Conservation (phyloP, 2,113 vertebrate species). For the Takifugu bimaculatus region DNA sequence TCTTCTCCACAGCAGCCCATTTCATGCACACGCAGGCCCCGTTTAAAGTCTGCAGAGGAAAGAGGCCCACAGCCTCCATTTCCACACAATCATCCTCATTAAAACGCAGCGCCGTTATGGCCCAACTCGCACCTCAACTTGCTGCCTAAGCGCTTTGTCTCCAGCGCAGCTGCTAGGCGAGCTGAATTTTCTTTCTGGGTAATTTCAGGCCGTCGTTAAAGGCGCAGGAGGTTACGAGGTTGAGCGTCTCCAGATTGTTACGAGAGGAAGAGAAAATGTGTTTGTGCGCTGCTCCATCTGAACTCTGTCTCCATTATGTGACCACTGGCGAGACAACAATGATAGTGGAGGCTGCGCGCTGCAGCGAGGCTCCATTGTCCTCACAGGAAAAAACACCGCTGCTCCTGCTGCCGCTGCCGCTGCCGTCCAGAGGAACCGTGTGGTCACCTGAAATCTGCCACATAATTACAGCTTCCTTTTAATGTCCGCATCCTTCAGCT, state of each 20-base stretch:
- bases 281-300: too few relatives aligned
- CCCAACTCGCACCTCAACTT: conserved; percentile 41
- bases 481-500: conserved; percentile 15
- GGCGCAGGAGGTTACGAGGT: conserved; percentile 34
- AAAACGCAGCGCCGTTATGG: conserved; percentile 43
- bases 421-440: conserved; percentile 27
- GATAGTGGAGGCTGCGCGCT: conserved; percentile 27
- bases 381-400: conserved; percentile 39
- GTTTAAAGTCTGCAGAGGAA: conserved; percentile 52
- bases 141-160: conserved; percentile 58
- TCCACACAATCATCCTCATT: conserved; percentile 52
- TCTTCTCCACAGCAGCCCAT: conserved; percentile 40
- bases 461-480: conserved; percentile 29
- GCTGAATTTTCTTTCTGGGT: conserved; percentile 9
- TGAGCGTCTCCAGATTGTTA: conserved; percentile 41
- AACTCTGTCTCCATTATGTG: conserved; percentile 22
- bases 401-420: conserved; percentile 2
- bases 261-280: conserved; percentile 14
- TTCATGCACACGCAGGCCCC: conserved; percentile 23
- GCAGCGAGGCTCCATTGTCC: conserved; percentile 28
- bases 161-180: conserved; percentile 40
- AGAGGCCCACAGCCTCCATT: conserved; percentile 46
- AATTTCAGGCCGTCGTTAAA: conserved; percentile 36
- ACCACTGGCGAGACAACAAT: conserved; percentile 38
- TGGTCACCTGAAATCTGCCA: conserved; percentile 41